Percentiles rank a stretch among this genome's conserved stretches.
Evolutionary conservation across 92 coral and sea anemone genomes (phyloP).

Genomic region (Hydrozoanthus gracilis): DNA sequence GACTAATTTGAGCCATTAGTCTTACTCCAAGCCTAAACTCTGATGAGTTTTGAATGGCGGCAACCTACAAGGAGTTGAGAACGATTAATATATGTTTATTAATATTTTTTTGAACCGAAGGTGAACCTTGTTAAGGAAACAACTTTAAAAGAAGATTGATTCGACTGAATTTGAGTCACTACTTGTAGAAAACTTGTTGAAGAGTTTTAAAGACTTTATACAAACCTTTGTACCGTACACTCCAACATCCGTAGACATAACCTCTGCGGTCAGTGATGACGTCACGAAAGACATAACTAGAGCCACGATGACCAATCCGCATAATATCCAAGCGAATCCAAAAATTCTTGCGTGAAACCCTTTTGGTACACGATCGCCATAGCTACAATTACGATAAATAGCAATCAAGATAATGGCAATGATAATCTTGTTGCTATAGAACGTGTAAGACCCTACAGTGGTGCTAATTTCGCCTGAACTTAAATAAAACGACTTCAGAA

Average conservation of each 20-base stretch:
- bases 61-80: conserved; percentile 54
- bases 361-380: conserved; percentile 93
- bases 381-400: conserved; percentile 54
- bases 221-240: conserved; percentile 93
- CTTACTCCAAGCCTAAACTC: conserved; percentile 90
- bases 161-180: neutral
- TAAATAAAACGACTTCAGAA: too few species aligned
- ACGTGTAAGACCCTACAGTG: too few species aligned
- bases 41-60: conserved; percentile 85
- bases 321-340: conserved; percentile 84
- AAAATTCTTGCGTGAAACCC: conserved; percentile 70
- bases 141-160: neutral
- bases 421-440: too few species aligned
- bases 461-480: too few species aligned
- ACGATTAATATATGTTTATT: too few species aligned
- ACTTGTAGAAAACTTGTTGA: neutral
- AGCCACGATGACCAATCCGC: conserved; percentile 82
- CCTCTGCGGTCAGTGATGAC: conserved; percentile 81
- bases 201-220: neutral
- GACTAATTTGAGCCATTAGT: conserved; percentile 78
- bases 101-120: too few species aligned
- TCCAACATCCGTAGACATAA: conserved; percentile 67
- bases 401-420: neutral
- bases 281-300: conserved; percentile 94
- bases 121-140: too few species aligned